phyloP scores from a whole-genome alignment of 2,113 vertebrate species.

The Phyllostomus discolor region DNA sequence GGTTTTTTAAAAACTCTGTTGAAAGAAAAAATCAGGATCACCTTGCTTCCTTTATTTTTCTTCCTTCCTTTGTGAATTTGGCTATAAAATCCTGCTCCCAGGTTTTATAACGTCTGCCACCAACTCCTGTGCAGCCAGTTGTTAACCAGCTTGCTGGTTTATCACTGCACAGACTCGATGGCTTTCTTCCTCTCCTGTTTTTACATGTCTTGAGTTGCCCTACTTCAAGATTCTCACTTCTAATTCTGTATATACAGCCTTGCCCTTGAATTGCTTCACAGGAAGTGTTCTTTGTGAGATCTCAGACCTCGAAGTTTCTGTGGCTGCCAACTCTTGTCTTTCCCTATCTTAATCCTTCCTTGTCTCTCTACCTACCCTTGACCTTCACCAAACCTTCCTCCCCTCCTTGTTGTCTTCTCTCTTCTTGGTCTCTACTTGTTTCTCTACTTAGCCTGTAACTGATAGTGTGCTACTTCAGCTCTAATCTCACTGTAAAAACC shows the following conservation, averaged over 20 bases:
- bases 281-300: background rate
- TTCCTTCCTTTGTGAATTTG: background rate
- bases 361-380: background rate
- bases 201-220: background rate
- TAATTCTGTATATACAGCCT: background rate
- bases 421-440: background rate
- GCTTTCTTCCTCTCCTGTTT: background rate
- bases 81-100: background rate
- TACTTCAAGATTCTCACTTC: background rate
- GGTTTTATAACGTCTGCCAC: background rate
- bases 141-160: background rate
- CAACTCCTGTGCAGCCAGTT: background rate
- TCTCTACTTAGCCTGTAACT: background rate
- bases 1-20: background rate
- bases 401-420: background rate
- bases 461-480: background rate
- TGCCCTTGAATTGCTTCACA: background rate
- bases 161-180: background rate
- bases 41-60: background rate
- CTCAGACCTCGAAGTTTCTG: background rate
- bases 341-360: background rate
- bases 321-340: background rate
- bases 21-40: background rate
- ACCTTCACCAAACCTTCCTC: background rate
- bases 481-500: background rate